Evolutionary conservation across 2,113 vertebrate species (phyloP).

Genomic region (Carettochelys insculpta): DNA sequence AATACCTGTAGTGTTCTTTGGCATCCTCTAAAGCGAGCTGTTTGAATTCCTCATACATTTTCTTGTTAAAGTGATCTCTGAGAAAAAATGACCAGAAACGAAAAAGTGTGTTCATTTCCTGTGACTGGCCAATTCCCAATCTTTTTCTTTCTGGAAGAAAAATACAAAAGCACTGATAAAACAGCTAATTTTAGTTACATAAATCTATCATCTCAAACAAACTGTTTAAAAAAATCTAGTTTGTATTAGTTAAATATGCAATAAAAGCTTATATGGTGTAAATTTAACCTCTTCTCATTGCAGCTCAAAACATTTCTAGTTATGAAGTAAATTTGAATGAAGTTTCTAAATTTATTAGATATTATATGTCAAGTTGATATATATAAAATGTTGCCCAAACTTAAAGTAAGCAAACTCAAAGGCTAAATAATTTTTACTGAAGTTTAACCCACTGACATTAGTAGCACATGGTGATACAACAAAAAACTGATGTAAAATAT

Average conservation of each 20-base stretch:
- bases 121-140: slow-evolving; percentile 92
- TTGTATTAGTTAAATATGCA: neutral
- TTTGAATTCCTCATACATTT: slow-evolving; percentile 98
- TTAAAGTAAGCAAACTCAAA: neutral
- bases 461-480: neutral
- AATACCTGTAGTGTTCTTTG: slow-evolving; percentile 93
- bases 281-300: neutral
- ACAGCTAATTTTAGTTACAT: neutral
- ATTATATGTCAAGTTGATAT: neutral
- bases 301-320: neutral
- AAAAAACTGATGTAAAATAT: neutral
- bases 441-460: neutral
- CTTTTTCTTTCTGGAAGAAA: slow-evolving; percentile 88
- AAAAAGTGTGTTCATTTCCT: slow-evolving; percentile 99
- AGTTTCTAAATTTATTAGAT: neutral
- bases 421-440: neutral
- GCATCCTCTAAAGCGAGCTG: slow-evolving; percentile 91
- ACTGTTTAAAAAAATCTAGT: neutral
- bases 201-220: neutral
- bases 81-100: slow-evolving; percentile 99
- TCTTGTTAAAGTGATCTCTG: slow-evolving; percentile 96
- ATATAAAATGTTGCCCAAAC: neutral
- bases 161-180: neutral
- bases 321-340: neutral
- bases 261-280: neutral